Conservation (phyloP, 2,113 vertebrate species). For the Rutilus rutilus region DNA sequence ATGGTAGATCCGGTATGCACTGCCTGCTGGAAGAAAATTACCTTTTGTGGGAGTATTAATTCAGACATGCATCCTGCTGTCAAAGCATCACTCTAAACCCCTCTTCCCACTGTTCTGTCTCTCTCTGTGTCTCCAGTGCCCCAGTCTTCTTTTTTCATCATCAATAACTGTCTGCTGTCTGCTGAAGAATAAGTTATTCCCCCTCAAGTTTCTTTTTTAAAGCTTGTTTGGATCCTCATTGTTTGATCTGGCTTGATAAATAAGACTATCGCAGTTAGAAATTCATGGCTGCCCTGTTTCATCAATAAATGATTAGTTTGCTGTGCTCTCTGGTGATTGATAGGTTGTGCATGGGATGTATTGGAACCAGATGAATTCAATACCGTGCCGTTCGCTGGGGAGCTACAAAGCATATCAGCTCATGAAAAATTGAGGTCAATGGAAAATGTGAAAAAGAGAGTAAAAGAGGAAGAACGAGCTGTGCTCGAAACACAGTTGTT, state of each 20-base stretch:
- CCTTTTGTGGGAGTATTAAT: conserved; percentile 79
- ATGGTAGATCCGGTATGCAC: conserved; percentile 63
- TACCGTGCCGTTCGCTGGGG: conserved; percentile 73
- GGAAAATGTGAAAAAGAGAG: conserved; percentile 67
- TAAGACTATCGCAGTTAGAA: conserved; percentile 81
- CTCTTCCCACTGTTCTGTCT: conserved; percentile 62
- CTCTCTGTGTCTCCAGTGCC: conserved; percentile 37
- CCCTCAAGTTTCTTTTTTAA: conserved; percentile 71
- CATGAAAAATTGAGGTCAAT: conserved; percentile 80
- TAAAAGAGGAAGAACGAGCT: conserved; percentile 61
- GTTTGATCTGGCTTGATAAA: conserved; percentile 84
- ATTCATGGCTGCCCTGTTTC: conserved; percentile 78
- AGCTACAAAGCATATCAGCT: conserved; percentile 76
- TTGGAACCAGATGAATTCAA: conserved; percentile 83
- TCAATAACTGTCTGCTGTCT: conserved; percentile 76
- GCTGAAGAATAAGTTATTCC: conserved; percentile 77
- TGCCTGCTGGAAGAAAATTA: conserved; percentile 74
- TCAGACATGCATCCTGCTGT: conserved; percentile 77
- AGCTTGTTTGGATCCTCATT: conserved; percentile 82
- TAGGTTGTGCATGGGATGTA: conserved; percentile 77
- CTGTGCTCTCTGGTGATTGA: conserved; percentile 79
- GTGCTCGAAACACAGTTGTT: conserved; percentile 37
- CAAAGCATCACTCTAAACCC: conserved; percentile 74
- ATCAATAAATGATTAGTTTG: conserved; percentile 86
- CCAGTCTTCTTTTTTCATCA: conserved; percentile 62